These are phyloP conservation scores for Ephialtes manifestator DNA, from an alignment of 2,888 invertebrate genomes.

Conservation along the genomic window DNA sequence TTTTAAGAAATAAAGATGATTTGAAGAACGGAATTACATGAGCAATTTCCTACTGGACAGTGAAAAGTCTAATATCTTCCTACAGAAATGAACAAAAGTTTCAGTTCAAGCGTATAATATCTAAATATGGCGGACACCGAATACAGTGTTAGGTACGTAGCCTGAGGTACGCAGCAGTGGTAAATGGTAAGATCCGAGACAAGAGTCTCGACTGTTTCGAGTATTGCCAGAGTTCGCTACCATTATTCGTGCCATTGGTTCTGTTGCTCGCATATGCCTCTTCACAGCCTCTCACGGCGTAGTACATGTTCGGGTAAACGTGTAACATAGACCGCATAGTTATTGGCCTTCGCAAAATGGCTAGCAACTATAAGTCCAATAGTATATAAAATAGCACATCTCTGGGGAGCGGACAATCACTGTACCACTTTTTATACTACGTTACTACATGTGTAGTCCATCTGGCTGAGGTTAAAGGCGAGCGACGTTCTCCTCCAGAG, in stretches of 20 bases:
- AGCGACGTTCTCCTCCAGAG: not conserved
- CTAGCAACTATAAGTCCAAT: not conserved
- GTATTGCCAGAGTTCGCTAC: slow-evolving; percentile 9
- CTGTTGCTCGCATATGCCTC: not conserved
- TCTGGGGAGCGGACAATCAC: not conserved
- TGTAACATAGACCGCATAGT: not conserved
- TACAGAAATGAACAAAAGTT: not conserved
- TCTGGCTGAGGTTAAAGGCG: not conserved
- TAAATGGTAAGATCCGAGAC: not conserved
- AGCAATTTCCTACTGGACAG: too few relatives aligned
- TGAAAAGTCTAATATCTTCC: too few relatives aligned
- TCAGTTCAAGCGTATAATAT: not conserved
- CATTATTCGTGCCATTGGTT: slow-evolving; percentile 16
- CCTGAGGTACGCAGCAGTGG: not conserved
- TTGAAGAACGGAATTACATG: too few relatives aligned
- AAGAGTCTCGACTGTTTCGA: slow-evolving; percentile 25
- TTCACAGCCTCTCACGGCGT: not conserved
- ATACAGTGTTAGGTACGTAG: not conserved
- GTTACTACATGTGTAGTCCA: not conserved
- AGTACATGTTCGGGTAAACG: slow-evolving; percentile 12
- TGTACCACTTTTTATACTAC: not conserved
- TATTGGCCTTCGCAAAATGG: slow-evolving; percentile 5
- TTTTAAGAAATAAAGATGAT: too few relatives aligned
- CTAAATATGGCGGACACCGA: not conserved
- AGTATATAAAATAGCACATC: not conserved